Conservation (phyloP, 2,113 vertebrate species). For the Neodon shergylaensis region DNA sequence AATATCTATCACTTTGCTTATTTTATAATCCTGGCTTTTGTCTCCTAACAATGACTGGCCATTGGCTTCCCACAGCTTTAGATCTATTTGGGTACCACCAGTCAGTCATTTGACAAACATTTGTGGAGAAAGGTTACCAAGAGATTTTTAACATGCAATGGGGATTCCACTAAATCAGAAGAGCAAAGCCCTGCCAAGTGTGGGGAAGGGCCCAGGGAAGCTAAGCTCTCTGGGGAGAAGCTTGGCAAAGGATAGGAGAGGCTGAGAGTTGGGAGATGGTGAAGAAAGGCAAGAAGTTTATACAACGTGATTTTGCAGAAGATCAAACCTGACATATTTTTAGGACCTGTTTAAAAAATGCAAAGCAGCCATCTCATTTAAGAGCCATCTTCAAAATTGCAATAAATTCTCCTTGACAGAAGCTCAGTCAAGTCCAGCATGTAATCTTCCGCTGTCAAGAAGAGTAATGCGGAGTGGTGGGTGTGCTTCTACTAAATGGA, state of each 20-base stretch:
- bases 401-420: constrained; percentile 74
- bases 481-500: neutral
- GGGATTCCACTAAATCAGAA: neutral
- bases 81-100: neutral
- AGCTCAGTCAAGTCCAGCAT: constrained; percentile 71
- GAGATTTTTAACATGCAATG: neutral
- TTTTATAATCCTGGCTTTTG: neutral
- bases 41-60: neutral
- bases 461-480: constrained; percentile 20
- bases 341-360: constrained; percentile 62
- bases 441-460: constrained; percentile 69
- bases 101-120: neutral
- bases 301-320: constrained; percentile 46
- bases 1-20: neutral
- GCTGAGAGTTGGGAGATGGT: neutral
- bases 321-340: constrained; percentile 69
- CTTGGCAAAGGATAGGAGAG: neutral
- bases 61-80: neutral
- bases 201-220: neutral
- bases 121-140: neutral
- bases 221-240: neutral
- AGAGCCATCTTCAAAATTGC: constrained; percentile 64
- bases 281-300: constrained; percentile 26
- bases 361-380: constrained; percentile 71
- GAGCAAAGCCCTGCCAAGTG: neutral